phyloP scores from a whole-genome alignment of 2,888 invertebrate genomes.

The Steromphala cineraria region DNA sequence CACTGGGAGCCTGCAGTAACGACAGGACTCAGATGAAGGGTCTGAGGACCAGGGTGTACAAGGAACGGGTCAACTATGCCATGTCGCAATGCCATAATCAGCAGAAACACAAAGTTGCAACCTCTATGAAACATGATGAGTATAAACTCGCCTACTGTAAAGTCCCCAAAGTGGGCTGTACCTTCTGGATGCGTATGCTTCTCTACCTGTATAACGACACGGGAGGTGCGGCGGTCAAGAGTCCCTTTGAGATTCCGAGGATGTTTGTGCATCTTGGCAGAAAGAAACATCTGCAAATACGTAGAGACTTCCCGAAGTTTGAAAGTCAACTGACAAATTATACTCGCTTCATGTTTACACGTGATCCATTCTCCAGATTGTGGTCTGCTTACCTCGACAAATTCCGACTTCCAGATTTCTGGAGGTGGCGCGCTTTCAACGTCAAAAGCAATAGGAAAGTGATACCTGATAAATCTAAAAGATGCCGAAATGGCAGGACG shows the following conservation, averaged over 20 bases:
- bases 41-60: too few relatives aligned
- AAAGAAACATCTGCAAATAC: background rate
- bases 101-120: background rate
- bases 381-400: conserved; percentile 41
- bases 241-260: conserved; percentile 34
- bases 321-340: background rate
- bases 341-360: conserved; percentile 29
- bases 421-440: conserved; percentile 21
- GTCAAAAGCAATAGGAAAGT: background rate
- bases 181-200: conserved; percentile 40
- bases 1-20: too few relatives aligned
- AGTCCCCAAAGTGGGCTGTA: conserved; percentile 33
- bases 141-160: background rate
- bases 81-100: too few relatives aligned
- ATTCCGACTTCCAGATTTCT: conserved; percentile 37
- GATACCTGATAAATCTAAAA: background rate
- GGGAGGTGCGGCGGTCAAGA: background rate
- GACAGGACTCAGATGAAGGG: too few relatives aligned
- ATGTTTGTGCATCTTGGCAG: background rate
- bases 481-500: conserved; percentile 23
- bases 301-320: background rate
- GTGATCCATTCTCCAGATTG: conserved; percentile 36
- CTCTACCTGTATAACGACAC: conserved; percentile 33
- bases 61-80: too few relatives aligned
- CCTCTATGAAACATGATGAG: background rate